Evolutionary conservation across 2,888 invertebrate genomes (phyloP), one percentile per base, ranked within the genome.

Genomic region (Chloroclystis v-ata): DNA sequence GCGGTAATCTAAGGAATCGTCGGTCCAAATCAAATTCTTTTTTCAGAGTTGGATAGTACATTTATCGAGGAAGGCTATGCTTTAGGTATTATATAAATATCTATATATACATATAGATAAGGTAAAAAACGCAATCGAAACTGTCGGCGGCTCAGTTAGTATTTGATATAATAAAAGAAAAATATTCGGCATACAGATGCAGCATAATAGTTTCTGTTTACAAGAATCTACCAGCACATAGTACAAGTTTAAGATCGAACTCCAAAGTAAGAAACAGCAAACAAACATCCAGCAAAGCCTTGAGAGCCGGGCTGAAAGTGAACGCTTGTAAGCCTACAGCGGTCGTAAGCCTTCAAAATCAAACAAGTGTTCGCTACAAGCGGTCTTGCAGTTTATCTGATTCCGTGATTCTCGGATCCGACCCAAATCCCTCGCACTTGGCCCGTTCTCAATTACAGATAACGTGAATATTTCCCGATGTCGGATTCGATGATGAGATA

Each of bases 331-430:
- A 74, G 72, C 67, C 56, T 39, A 43, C 55, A 52, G 59, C 57
- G 54, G 59, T 48, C 53, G 50, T 66, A 70, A 70, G 61, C 69
- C 69, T 67, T 65, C 68, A 72, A 74, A 58, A 73, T 75, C 76
- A 72, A 77, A 76, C 75, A 77, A 75, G 77, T 74, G 76, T 72
- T 73, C 64, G 63, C 61, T 62, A 60, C 60, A 60, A 55, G 63
- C 57, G 54, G 56, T 51, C 57, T 57, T 52, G 47, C 49, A 61
- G 59, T 66, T 70, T 69, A 69, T 72, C 69, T 64, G 65, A 70
- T 71, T 65, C 59, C 52, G 56, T 63, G 71, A 66, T 64, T 67
- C 63, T 61, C 56, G 55, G 52, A 59, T 59, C 59, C 57, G 45
- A 49, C 52, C 43, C 59, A 50, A 61, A 59, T 60, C 65, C 60